Evolutionary conservation across 1,140 invertebrate genomes (phyloP).

Genomic region (Eurytemora carolleeae): DNA sequence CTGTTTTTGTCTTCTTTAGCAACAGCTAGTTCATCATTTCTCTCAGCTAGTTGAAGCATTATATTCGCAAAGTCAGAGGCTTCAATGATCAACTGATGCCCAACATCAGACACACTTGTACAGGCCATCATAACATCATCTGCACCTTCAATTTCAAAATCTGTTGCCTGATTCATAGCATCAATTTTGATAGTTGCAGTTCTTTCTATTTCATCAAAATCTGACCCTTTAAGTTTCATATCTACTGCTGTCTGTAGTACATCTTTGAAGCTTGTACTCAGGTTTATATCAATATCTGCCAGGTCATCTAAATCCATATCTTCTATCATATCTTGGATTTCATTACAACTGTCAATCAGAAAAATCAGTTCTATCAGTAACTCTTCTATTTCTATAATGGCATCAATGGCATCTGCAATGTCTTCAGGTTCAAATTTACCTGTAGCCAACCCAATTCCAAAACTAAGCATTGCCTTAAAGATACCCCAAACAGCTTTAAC

Average conservation of each 20-base stretch:
- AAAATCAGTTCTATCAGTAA: neutral
- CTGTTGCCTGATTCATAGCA: neutral
- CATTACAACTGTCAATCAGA: neutral
- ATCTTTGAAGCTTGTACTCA: neutral
- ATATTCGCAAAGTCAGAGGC: neutral
- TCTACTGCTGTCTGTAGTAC: neutral
- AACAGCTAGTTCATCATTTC: neutral
- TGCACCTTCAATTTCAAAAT: neutral
- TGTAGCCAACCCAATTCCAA: neutral
- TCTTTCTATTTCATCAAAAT: neutral
- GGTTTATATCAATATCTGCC: neutral
- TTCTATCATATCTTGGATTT: neutral
- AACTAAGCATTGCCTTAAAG: neutral
- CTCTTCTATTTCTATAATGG: neutral
- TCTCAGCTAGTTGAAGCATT: neutral
- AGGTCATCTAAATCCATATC: neutral
- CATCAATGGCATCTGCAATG: neutral
- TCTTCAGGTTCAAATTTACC: neutral
- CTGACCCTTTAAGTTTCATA: neutral
- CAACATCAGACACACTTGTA: neutral
- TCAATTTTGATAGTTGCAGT: neutral
- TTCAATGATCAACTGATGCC: neutral
- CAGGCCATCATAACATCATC: neutral
- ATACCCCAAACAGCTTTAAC: neutral
- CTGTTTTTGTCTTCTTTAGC: neutral